Evolutionary conservation across 1,140 invertebrate genomes (phyloP).

Genomic region (Aradophagus sp.): DNA sequence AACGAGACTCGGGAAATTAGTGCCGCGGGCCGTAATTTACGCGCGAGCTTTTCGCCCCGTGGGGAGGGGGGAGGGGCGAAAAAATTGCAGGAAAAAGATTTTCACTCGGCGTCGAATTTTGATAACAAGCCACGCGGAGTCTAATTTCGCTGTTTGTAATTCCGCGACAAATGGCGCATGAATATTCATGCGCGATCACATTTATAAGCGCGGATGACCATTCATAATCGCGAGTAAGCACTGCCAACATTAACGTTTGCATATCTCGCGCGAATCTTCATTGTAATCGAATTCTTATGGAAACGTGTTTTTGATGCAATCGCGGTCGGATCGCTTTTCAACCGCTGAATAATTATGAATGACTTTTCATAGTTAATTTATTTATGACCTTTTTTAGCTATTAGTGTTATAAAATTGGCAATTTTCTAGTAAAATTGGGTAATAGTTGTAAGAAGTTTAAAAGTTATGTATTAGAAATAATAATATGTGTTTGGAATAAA

Average conservation of each 20-base stretch:
- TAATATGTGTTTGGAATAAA: too few relatives aligned
- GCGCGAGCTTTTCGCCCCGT: neutral
- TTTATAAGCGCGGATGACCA: slow-evolving; percentile 41
- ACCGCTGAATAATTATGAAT: too few relatives aligned
- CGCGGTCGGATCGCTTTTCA: too few relatives aligned
- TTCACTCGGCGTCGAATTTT: slow-evolving; percentile 16
- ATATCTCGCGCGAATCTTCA: slow-evolving; percentile 18
- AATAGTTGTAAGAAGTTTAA: too few relatives aligned
- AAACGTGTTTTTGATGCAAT: slow-evolving; percentile 5
- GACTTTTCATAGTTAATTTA: too few relatives aligned
- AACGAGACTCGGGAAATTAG: slow-evolving; percentile 11
- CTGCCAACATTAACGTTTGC: slow-evolving; percentile 19
- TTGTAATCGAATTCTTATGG: slow-evolving; percentile 1
- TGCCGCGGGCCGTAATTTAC: slow-evolving; percentile 9
- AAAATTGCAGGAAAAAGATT: too few relatives aligned
- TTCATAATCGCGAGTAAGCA: slow-evolving; percentile 31
- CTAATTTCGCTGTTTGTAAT: slow-evolving; percentile 33
- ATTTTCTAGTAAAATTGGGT: too few relatives aligned
- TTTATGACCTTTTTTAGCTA: too few relatives aligned
- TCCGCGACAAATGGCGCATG: slow-evolving; percentile 35
- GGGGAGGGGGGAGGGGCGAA: neutral
- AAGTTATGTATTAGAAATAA: too few relatives aligned
- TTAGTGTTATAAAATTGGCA: too few relatives aligned
- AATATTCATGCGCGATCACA: slow-evolving; percentile 38
- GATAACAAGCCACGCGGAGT: slow-evolving; percentile 28